Evolutionary conservation across 30 jellyfish, hydroid and myxozoan genomes (phyloP), one percentile per base, ranked within the genome.

Genomic region (Pelagia noctiluca): DNA sequence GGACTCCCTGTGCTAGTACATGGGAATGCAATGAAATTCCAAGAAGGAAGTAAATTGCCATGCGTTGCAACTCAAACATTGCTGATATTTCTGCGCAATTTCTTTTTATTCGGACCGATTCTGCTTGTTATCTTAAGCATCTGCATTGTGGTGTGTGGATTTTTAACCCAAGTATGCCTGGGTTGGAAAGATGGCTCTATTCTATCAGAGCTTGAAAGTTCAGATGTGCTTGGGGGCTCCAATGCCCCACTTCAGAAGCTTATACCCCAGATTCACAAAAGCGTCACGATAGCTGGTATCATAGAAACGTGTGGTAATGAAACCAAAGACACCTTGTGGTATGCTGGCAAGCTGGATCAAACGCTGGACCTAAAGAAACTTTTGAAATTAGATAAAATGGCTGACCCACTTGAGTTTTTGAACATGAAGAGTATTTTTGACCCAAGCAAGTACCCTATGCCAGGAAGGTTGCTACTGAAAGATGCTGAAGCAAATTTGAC

Each of bases 211-310:
- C 34, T 68, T 29, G 85, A 82, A 26, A 69, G 42, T 52, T 67
- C 75, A 5, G 92, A 50, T 2, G 64, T 70, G 3, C 70, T 82
- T 76, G 80, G 92, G 7, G 86, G 92, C 11, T 46, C 35, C 35
- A 46, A 49, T 0, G 11, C 74, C n/a, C 80, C 85, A 10, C 60
- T 82, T 63, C 76, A 63, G 11, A 68, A 23, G 48, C 28, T 64
- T 49, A 1, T 70, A n/a, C 86, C 85, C 2, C 11, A 2, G 7
- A 25, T 52, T 19, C 26, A 25, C 26, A 8, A 8, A 8, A 52
- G 21, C 26, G 68, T 52, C 68, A 52, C 68, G 28, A 52, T 52
- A 4, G 68, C 68, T 2, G 26, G 68, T 8, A 19, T 52, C 2
- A 52, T 52, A 52, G 68, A 52, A 4, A 30, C 26, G 68, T 52